Evolutionary conservation across 2,797 vertebrate species (phyloP).

Genomic region (Chaenodraco wilsoni): DNA sequence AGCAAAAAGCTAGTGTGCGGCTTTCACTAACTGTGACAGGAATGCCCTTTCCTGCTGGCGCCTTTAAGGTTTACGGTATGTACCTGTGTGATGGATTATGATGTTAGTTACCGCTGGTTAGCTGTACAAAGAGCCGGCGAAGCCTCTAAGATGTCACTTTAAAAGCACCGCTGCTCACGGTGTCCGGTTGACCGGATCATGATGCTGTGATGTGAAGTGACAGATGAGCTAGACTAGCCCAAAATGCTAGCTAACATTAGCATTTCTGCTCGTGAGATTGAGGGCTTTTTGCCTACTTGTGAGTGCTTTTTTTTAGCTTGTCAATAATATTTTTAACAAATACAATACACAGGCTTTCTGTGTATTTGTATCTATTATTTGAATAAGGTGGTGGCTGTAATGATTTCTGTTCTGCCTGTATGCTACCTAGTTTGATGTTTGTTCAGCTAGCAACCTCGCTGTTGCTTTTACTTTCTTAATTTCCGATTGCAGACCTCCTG

Average conservation of each 20-base stretch:
- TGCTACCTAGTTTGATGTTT: background rate
- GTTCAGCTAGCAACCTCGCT: background rate
- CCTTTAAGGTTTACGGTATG: constrained; percentile 59
- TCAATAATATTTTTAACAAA: background rate
- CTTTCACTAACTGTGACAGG: constrained; percentile 60
- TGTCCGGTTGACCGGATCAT: constrained; percentile 18
- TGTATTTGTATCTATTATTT: background rate
- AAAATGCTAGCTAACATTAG: constrained; percentile 57
- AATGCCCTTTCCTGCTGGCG: constrained; percentile 77
- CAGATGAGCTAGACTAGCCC: constrained; percentile 58
- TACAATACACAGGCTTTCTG: background rate
- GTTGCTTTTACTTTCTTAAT: too few relatives aligned
- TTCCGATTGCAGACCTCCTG: background rate
- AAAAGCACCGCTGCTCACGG: background rate
- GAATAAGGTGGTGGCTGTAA: background rate
- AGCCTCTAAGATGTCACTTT: constrained; percentile 21
- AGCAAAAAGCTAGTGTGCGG: constrained; percentile 60
- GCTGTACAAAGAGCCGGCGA: constrained; percentile 5
- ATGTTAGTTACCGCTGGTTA: constrained; percentile 37
- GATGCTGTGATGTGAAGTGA: constrained; percentile 54
- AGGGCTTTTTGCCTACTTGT: background rate
- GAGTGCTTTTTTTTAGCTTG: background rate
- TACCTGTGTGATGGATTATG: constrained; percentile 41
- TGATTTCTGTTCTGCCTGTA: background rate
- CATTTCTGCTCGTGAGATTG: constrained; percentile 18